Evolutionary conservation across 2,888 invertebrate genomes (phyloP).

Genomic region (Glyphotaelius pellucidus): DNA sequence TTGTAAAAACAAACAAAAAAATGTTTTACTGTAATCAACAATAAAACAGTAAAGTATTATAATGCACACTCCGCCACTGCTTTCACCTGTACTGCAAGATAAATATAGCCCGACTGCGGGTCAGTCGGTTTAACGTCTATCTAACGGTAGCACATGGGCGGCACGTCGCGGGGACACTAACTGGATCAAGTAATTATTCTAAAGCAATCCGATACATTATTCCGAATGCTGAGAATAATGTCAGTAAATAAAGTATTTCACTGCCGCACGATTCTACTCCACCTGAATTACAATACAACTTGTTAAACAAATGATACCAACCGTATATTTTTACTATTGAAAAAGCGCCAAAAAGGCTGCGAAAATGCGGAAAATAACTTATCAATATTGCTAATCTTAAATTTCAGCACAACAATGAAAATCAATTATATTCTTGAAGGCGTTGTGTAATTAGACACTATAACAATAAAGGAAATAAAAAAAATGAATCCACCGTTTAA

Average conservation of each 20-base stretch:
- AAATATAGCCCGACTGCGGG: slow-evolving; percentile 33
- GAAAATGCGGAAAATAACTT: too few species aligned
- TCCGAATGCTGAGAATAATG: background rate
- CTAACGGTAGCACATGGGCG: slow-evolving; percentile 34
- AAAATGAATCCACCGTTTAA: background rate
- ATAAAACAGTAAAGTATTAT: background rate
- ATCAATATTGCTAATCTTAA: too few species aligned
- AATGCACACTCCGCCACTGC: background rate
- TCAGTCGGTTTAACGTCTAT: background rate
- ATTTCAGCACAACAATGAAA: background rate
- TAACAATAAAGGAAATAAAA: background rate
- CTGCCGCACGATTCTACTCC: background rate
- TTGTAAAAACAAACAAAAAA: too few species aligned
- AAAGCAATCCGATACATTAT: background rate
- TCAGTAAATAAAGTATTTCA: background rate
- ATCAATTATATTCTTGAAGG: background rate
- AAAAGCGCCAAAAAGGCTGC: too few species aligned
- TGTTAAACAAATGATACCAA: background rate
- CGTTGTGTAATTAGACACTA: background rate
- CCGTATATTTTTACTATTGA: too few species aligned
- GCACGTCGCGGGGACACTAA: slow-evolving; percentile 24
- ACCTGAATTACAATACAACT: background rate
- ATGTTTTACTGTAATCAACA: background rate
- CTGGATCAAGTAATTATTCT: slow-evolving; percentile 9
- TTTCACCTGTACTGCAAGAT: slow-evolving; percentile 18